Evolutionary conservation across 2,888 invertebrate species (phyloP).

Genomic region (Autographa gamma): DNA sequence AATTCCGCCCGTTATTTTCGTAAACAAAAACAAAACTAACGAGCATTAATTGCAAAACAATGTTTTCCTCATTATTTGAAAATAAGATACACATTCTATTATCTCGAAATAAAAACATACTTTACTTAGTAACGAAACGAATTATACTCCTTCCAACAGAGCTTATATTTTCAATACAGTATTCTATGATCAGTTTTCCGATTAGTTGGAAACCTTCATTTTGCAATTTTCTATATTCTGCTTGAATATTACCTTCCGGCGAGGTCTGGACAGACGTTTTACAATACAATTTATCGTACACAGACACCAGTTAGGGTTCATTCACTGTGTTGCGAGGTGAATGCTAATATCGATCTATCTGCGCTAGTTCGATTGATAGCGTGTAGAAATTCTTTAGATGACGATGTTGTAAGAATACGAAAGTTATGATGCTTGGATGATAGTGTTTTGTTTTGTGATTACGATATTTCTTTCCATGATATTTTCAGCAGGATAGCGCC

Average conservation of each 20-base stretch:
- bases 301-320: slow-evolving; percentile 64
- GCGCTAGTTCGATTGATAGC: slow-evolving; percentile 14
- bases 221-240: slow-evolving; percentile 8
- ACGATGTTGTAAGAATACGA: background rate
- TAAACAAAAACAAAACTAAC: background rate
- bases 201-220: slow-evolving; percentile 6
- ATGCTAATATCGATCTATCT: slow-evolving; percentile 19
- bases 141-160: background rate
- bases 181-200: background rate
- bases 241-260: slow-evolving; percentile 63
- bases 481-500: too few relatives aligned
- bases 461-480: background rate
- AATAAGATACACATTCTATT: too few relatives aligned
- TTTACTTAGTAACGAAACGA: too few relatives aligned
- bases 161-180: background rate
- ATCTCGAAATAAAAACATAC: too few relatives aligned
- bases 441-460: background rate
- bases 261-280: slow-evolving; percentile 49
- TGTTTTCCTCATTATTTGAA: too few relatives aligned
- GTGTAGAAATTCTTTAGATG: slow-evolving; percentile 6
- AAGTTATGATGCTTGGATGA: background rate
- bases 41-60: too few relatives aligned
- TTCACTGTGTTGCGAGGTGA: slow-evolving; percentile 55
- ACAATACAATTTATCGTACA: slow-evolving; percentile 66
- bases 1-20: background rate